Base-by-base conservation (phyloP, 1,140 invertebrate species). In the Diuraphis noxia region DNA sequence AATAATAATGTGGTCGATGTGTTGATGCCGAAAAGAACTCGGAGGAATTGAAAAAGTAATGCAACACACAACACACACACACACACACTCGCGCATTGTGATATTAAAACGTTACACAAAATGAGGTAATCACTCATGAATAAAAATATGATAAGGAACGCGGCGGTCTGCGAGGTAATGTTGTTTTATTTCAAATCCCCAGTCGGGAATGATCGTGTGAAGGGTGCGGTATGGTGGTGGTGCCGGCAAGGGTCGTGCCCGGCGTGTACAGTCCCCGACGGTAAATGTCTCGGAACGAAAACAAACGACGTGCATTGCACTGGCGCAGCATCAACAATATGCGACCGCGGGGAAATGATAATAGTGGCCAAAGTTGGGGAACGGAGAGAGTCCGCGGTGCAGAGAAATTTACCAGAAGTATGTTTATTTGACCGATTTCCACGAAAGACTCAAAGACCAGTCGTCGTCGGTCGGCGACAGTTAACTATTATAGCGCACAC, bases 281-380 rank as follows among this genome's bases (percentile, higher is more conserved):
- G 84, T 46, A 86, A 86, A 86, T 86, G 85, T 86, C 85, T 86
- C 46, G 85, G 85, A 86, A 86, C 21, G 30, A 86, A 86, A 86
- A 52, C 49, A 84, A 84, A 84, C 30, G 41, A 84, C 30, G 41
- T 43, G 17, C 43, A 49, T 21, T 23, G 46, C 84, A 86, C 43
- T 49, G 43, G 46, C 84, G 79, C 79, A 17, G n/a, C 34, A 86
- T 86, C 84, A 86, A 86, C 84, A 49, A 86, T 86, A 86, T 86
- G 43, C 34, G 43, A 86, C n/a, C 46, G 5, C 34, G 19, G 41
- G 19, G n/a, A 86, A 36, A 86, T 86, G 46, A 86, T 86, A 34
- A 52, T 86, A 52, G 43, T 23, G 46, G 30, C n/a, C 72, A 19
- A 79, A 36, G 72, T 79, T 3, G 25, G 9, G 13, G 30, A 46